Conservation (phyloP, 2,888 invertebrate species). For the Odontomyia ornata region DNA sequence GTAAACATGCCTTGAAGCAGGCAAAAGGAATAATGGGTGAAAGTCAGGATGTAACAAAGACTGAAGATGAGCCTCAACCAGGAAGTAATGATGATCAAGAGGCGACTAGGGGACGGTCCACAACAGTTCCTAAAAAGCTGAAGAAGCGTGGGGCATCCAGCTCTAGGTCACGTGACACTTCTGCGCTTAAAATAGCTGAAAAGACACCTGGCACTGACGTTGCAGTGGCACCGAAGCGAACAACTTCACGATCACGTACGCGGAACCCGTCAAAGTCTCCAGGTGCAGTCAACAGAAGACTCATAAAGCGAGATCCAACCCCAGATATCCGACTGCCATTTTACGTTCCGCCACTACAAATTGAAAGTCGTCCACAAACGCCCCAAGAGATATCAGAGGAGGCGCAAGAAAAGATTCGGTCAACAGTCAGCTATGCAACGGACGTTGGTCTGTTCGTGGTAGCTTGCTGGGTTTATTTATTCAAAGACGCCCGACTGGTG, state of each 20-base stretch:
- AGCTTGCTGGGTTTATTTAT: conserved; percentile 83
- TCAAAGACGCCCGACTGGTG: conserved; percentile 81
- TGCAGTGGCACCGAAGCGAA: background rate
- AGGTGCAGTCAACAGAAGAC: conserved; percentile 51
- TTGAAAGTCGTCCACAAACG: conserved; percentile 48
- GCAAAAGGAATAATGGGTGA: conserved; percentile 54
- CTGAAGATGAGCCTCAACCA: conserved; percentile 50
- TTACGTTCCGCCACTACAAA: conserved; percentile 21
- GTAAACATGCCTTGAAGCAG: conserved; percentile 45
- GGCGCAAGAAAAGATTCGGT: conserved; percentile 74
- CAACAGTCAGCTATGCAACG: conserved; percentile 76
- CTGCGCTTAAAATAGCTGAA: conserved; percentile 54
- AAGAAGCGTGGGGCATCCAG: conserved; percentile 59
- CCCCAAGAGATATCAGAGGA: conserved; percentile 68
- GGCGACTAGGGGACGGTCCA: conserved; percentile 56
- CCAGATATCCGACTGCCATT: conserved; percentile 32
- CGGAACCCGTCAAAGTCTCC: conserved; percentile 55
- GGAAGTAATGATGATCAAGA: conserved; percentile 10
- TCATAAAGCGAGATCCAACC: conserved; percentile 40
- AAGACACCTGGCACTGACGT: background rate
- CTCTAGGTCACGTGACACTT: conserved; percentile 60
- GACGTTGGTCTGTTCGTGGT: conserved; percentile 78
- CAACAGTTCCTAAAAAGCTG: conserved; percentile 59
- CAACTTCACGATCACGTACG: conserved; percentile 50
- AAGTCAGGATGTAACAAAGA: conserved; percentile 51